These are phyloP conservation scores for Notodromas monacha DNA, from an alignment of 2,888 invertebrate genomes.

Conservation along the genomic window DNA sequence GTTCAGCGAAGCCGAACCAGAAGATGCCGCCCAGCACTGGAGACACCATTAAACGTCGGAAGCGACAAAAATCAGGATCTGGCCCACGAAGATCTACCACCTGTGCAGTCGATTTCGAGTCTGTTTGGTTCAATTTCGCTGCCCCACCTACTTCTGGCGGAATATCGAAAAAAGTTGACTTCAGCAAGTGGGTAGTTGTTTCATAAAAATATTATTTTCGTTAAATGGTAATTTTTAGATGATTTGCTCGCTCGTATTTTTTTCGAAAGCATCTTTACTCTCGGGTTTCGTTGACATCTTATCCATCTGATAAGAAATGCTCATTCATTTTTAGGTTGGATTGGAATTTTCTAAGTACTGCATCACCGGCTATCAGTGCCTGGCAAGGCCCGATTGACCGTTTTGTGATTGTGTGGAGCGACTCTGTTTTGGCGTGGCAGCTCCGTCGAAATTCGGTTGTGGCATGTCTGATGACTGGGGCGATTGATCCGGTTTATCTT, in stretches of 20 bases:
- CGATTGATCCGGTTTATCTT: slow-evolving; percentile 50
- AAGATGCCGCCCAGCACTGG: too few species aligned
- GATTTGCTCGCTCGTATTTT: too few species aligned
- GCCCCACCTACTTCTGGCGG: slow-evolving; percentile 72
- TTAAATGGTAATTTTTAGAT: slow-evolving; percentile 8
- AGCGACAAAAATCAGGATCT: too few species aligned
- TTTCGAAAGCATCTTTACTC: too few species aligned
- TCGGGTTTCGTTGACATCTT: too few species aligned
- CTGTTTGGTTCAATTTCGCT: slow-evolving; percentile 89
- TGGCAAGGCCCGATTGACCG: slow-evolving; percentile 91
- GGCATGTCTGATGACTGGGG: slow-evolving; percentile 79
- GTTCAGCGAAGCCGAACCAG: too few species aligned
- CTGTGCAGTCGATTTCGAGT: too few species aligned
- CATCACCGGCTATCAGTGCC: slow-evolving; percentile 79
- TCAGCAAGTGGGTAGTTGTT: slow-evolving; percentile 29
- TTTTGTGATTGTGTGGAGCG: slow-evolving; percentile 30
- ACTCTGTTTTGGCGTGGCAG: slow-evolving; percentile 9
- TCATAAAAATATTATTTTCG: not conserved
- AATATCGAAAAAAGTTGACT: slow-evolving; percentile 49
- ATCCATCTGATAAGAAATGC: too few species aligned
- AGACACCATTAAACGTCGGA: too few species aligned
- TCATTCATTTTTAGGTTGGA: slow-evolving; percentile 37
- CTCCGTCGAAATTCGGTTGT: slow-evolving; percentile 29
- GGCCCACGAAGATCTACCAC: too few species aligned
- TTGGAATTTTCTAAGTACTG: slow-evolving; percentile 82